These are phyloP conservation scores for Philereme vetulata DNA, from an alignment of 2,888 invertebrate species.

Conservation along the genomic window DNA sequence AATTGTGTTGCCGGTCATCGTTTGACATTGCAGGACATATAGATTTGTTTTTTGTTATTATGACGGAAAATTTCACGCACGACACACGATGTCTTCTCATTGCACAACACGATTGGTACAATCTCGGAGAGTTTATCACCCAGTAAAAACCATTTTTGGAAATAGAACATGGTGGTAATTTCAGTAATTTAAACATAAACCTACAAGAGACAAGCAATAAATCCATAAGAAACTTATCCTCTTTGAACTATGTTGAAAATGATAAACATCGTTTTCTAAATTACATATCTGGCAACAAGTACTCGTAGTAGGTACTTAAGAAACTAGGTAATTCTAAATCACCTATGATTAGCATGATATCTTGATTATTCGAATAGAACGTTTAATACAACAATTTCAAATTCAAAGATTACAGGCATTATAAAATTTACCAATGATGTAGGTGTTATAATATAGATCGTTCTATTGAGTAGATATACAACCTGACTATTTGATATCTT, in stretches of 20 bases:
- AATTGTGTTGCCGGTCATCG: too few species aligned
- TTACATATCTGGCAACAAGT: slow-evolving; percentile 16
- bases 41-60: too few species aligned
- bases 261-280: slow-evolving; percentile 21
- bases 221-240: not conserved
- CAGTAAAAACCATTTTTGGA: too few species aligned
- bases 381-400: slow-evolving; percentile 12
- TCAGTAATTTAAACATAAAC: not conserved
- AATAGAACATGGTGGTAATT: too few species aligned
- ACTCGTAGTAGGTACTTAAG: slow-evolving; percentile 8
- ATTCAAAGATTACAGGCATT: slow-evolving; percentile 7
- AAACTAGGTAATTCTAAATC: slow-evolving; percentile 23
- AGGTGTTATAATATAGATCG: not conserved
- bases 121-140: too few species aligned
- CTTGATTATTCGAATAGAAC: slow-evolving; percentile 15
- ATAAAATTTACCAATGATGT: slow-evolving; percentile 3
- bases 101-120: too few species aligned
- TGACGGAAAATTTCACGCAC: too few species aligned
- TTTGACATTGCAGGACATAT: too few species aligned
- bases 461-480: not conserved
- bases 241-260: slow-evolving; percentile 19
- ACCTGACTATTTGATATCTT: too few species aligned
- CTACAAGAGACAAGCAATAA: not conserved
- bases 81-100: too few species aligned
- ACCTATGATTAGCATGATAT: slow-evolving; percentile 23